Base-by-base conservation (phyloP, 2,888 invertebrate species). In the Lepeophtheirus nordmannii region DNA sequence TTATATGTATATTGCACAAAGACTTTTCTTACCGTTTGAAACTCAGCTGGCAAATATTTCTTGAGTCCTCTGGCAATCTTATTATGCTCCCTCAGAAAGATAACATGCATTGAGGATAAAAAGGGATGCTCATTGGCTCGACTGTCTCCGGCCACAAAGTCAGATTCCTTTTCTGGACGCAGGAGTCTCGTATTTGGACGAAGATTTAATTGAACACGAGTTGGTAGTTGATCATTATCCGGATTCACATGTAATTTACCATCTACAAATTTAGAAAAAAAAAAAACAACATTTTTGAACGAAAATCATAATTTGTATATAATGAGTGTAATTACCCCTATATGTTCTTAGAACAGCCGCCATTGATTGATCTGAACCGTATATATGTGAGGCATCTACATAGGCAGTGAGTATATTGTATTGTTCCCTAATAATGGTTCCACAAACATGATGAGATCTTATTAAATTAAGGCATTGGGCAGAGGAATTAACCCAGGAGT, bases 381-480 rank as follows among this genome's bases (percentile, higher is more conserved):
- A 80, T 38, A 78, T 74, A 65, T 73, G 73, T 9, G 77, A 77
- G 10, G 73, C 74, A 69, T 76, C 76, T 1, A 80, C 69, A 70
- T 74, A 80, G 0, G 78, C 73, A 0, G 78, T 78, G 5, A 76
- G 76, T 69, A 76, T 74, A 69, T 80, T 80, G 58, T 77, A 72
- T 70, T 80, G 79, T 68, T 79, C 78, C 23, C 79, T 72, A 17
- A 74, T 74, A 20, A 76, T 74, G 72, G 57, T 56, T 30, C 63
- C 37, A 46, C 66, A 66, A 14, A 66, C 59, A 9, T 58, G 66
- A 14, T 17, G 30, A 14, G 66, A 66, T 58, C 66, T 17, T 7
- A 66, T n/a, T 9, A 66, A 40, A 61, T 66, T 66, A 30, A 66
- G 37, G 30, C 66, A 66, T 12, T 30, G 23, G 10, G 46, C 66